Conservation (phyloP, 2,797 vertebrate genomes). For the Sternarchorhynchus goeldii region DNA sequence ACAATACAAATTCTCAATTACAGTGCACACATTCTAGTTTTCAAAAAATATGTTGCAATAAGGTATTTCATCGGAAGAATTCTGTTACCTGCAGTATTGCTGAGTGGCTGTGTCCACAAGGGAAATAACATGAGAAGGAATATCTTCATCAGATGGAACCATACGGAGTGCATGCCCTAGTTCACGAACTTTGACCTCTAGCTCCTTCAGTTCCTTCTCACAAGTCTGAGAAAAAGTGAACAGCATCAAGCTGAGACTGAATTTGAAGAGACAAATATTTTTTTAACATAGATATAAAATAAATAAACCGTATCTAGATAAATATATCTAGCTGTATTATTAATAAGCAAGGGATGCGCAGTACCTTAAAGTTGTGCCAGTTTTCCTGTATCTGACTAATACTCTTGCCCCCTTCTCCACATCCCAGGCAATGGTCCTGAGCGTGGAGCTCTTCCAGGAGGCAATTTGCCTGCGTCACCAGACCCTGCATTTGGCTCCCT, state of each 20-base stretch:
- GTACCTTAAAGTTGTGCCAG: conserved; percentile 76
- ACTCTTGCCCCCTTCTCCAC: conserved; percentile 64
- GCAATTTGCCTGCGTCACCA: conserved; percentile 63
- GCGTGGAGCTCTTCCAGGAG: conserved; percentile 73
- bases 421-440: conserved; percentile 70
- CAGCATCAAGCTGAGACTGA: not conserved
- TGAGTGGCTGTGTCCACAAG: conserved; percentile 65
- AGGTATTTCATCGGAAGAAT: not conserved
- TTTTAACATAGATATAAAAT: not conserved
- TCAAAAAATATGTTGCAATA: not conserved
- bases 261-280: no score
- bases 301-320: no score
- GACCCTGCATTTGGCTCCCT: conserved; percentile 41
- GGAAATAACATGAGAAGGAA: conserved; percentile 62
- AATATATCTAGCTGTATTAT: not conserved
- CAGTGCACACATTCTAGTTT: no score
- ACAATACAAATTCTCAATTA: not conserved
- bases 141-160: conserved; percentile 54
- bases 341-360: not conserved
- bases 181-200: conserved; percentile 66
- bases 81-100: conserved; percentile 71
- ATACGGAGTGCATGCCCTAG: conserved; percentile 63
- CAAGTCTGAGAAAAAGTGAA: conserved; percentile 65
- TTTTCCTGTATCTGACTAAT: conserved; percentile 72
- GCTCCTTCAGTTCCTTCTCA: conserved; percentile 63